Evolutionary conservation across 2,113 vertebrate species (phyloP).

Genomic region (Potamarius usumacintae): DNA sequence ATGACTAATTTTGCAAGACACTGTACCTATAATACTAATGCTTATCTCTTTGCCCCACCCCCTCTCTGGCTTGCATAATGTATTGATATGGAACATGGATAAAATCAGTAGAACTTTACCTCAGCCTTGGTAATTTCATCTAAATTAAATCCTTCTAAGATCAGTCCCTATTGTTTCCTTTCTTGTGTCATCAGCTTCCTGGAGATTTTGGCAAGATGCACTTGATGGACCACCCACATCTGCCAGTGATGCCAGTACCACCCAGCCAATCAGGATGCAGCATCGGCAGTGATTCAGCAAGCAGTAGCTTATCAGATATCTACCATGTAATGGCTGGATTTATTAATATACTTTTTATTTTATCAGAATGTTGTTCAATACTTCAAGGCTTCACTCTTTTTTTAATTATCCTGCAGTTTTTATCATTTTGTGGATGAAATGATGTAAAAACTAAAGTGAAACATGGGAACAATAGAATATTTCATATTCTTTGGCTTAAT

Average conservation of each 20-base stretch:
- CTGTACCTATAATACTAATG: too few relatives aligned
- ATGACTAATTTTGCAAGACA: too few relatives aligned
- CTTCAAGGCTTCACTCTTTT: neutral
- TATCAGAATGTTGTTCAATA: neutral
- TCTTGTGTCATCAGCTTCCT: constrained; percentile 82
- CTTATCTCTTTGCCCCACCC: too few relatives aligned
- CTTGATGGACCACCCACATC: constrained; percentile 87
- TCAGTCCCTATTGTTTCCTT: constrained; percentile 32
- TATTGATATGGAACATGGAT: too few relatives aligned
- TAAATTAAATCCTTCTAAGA: neutral
- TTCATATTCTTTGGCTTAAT: neutral
- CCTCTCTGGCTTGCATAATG: too few relatives aligned
- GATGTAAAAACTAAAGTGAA: neutral
- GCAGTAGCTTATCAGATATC: constrained; percentile 98
- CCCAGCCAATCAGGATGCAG: constrained; percentile 96
- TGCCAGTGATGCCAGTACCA: constrained; percentile 86
- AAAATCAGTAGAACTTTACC: neutral
- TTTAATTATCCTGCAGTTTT: neutral
- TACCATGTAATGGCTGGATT: constrained; percentile 80
- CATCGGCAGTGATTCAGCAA: constrained; percentile 95
- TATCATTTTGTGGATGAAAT: neutral
- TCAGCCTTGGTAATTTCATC: neutral
- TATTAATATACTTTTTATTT: neutral
- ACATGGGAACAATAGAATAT: neutral
- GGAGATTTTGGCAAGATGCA: constrained; percentile 97